Evolutionary conservation across 2,113 vertebrate genomes (phyloP), one percentile per base, ranked within the genome.

Genomic region (Eidolon helvum): DNA sequence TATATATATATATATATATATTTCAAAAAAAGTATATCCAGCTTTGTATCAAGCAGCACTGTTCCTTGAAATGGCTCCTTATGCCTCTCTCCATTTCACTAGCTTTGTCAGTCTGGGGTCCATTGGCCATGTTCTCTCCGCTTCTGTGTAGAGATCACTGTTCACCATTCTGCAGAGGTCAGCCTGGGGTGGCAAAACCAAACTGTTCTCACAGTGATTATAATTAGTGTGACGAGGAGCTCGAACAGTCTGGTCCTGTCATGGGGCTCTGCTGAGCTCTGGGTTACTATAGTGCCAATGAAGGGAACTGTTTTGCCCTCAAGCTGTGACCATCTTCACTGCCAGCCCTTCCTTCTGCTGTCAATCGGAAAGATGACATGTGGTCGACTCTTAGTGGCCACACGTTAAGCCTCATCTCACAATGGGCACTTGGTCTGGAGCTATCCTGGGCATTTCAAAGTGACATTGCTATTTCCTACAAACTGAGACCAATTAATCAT

Each of bases 401-500:
- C 85, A 79, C 7, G 12, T 38, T 90, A 85, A 94, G 55, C 79
- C 88, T 95, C 87, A 66, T 63, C 74, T 97, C 96, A 96, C 75
- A 38, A 26, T 48, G 74, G 33, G 75, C 7, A 8, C 91, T 91
- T 75, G 2, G 30, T 72, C 78, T 94, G 30, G 69, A 72, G 82
- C 26, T 85, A 10, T 97, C 85, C 79, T 35, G 80, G 69, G 40
- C 50, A 26, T 94, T 77, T 0, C 0, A 88, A 97, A 7, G 0
- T 91, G 90, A 96, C 95, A 83, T 90, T 87, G 94, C 79, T 71
- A 40, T 72, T 94, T 92, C 91, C 28, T 84, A 28, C 43, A 87
- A 83, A 83, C 55, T 79, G 79, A 98, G 96, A 91, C 68, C 66
- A 68, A 40, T 91, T 95, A 96, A 61, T 96, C 43, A 90, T 87